Evolutionary conservation across 2,888 invertebrate genomes (phyloP).

Genomic region (Lepidonotus clava): DNA sequence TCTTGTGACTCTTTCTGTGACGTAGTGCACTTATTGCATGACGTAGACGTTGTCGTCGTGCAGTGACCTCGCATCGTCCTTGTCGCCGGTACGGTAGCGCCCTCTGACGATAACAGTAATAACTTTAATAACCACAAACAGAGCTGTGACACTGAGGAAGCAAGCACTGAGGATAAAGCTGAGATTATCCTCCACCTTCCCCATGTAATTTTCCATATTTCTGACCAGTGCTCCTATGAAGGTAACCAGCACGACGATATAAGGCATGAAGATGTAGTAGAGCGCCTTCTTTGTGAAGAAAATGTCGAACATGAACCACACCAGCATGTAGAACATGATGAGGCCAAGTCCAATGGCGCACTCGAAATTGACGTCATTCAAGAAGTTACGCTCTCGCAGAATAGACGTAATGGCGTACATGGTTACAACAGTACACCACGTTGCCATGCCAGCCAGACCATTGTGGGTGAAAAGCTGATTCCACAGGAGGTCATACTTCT

Average conservation of each 20-base stretch:
- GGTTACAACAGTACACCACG: neutral
- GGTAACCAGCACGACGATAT: neutral
- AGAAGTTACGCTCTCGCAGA: neutral
- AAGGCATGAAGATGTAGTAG: conserved; percentile 32
- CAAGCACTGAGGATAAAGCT: neutral
- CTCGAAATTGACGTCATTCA: neutral
- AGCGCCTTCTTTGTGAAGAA: conserved; percentile 10
- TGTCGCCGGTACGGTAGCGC: neutral
- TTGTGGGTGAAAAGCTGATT: conserved; percentile 47
- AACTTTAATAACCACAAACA: conserved; percentile 1
- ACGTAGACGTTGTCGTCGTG: conserved; percentile 47
- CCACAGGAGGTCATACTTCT: conserved; percentile 2
- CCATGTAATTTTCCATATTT: neutral
- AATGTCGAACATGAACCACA: neutral
- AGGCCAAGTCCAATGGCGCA: neutral
- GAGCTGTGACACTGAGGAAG: conserved; percentile 21
- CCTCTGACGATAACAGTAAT: conserved; percentile 1
- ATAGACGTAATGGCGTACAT: neutral
- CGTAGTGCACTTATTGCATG: conserved; percentile 50
- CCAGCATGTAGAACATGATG: conserved; percentile 51
- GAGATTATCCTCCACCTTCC: neutral
- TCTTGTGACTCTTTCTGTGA: too few relatives aligned
- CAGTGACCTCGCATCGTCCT: conserved; percentile 7
- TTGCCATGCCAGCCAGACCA: conserved; percentile 14
- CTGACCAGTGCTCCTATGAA: neutral